phyloP scores from a whole-genome alignment of 2,797 vertebrate genomes.

The Hypotaenidia okinawae region DNA sequence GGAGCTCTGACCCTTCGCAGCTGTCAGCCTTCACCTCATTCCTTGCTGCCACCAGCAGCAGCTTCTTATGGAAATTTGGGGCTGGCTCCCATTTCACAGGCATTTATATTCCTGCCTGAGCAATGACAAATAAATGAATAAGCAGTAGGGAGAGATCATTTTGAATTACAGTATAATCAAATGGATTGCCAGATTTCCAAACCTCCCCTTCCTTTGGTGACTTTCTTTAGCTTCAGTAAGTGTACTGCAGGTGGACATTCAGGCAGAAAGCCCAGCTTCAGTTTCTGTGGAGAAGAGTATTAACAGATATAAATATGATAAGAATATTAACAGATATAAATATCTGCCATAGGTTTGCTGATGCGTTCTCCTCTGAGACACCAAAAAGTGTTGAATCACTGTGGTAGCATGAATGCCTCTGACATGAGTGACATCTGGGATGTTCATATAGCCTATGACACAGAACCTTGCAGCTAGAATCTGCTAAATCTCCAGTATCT shows the following conservation, averaged over 20 bases:
- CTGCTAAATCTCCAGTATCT: not conserved
- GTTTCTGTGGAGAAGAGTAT: not conserved
- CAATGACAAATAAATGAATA: not conserved
- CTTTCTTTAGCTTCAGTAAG: not conserved
- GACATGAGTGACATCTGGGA: not conserved
- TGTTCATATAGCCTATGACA: not conserved
- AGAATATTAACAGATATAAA: not conserved
- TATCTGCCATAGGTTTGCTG: not conserved
- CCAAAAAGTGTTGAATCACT: not conserved
- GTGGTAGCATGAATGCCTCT: not conserved
- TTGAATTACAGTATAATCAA: not conserved
- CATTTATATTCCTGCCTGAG: not conserved
- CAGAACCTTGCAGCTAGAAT: not conserved
- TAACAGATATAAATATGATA: not conserved
- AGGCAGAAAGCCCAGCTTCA: not conserved
- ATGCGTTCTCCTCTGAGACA: not conserved
- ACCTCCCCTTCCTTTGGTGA: not conserved
- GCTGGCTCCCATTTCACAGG: not conserved
- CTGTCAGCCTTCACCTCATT: not conserved
- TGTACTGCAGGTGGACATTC: not conserved
- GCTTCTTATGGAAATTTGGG: not conserved
- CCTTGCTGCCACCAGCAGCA: not conserved
- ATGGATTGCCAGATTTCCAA: not conserved
- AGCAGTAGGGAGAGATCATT: not conserved
- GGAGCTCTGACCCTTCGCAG: not conserved